Evolutionary conservation across 2,797 vertebrate species (phyloP).

Genomic region (Gallinago stenura): DNA sequence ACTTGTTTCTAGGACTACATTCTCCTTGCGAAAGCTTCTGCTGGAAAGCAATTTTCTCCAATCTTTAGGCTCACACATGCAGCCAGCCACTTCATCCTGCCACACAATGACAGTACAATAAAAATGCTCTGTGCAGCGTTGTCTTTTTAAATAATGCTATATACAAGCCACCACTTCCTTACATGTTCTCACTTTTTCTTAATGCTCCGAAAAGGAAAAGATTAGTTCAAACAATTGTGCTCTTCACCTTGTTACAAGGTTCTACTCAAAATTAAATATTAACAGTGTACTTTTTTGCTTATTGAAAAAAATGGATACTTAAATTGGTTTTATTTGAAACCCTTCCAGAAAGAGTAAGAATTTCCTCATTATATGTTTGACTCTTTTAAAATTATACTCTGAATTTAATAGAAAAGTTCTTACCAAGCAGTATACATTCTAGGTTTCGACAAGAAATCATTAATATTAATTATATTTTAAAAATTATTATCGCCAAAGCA

Average conservation of each 20-base stretch:
- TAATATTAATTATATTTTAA: conserved; percentile 67
- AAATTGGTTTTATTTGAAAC: conserved; percentile 47
- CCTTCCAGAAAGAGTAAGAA: conserved; percentile 13
- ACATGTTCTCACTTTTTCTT: not conserved
- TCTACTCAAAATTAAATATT: not conserved
- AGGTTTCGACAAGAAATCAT: conserved; percentile 66
- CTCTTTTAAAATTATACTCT: conserved; percentile 39
- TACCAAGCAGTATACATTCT: conserved; percentile 11
- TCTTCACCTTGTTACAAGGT: not conserved
- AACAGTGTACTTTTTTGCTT: not conserved
- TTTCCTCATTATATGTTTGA: conserved; percentile 29
- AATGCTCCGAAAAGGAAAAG: not conserved
- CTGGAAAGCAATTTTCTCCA: not conserved
- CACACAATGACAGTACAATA: not conserved
- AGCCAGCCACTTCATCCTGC: not conserved
- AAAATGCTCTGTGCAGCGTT: not conserved
- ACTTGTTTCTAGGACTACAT: not conserved
- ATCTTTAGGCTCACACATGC: not conserved
- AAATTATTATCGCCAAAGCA: conserved; percentile 37
- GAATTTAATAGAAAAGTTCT: not conserved
- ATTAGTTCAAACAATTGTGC: not conserved
- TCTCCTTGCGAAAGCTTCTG: not conserved
- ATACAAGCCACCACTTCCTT: not conserved
- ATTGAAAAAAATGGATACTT: not conserved
- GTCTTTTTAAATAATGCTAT: not conserved